phyloP scores from a whole-genome alignment of 2,888 invertebrate genomes.

The Pterostichus madidus region DNA sequence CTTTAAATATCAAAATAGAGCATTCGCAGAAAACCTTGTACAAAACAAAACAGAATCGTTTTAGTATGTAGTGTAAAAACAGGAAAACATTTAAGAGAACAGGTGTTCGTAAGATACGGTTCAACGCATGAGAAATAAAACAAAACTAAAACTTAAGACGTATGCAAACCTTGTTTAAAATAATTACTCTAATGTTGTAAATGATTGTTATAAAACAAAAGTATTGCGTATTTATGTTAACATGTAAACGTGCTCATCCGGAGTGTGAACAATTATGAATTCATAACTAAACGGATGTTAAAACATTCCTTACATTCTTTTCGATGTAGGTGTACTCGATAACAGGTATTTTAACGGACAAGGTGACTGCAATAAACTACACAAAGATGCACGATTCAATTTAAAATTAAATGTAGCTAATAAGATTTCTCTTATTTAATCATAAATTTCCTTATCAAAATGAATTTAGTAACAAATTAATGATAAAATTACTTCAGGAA shows the following conservation, averaged over 20 bases:
- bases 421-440: neutral
- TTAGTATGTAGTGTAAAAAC: conserved; percentile 28
- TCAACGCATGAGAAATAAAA: conserved; percentile 64
- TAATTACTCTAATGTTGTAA: conserved; percentile 44
- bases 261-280: conserved; percentile 58
- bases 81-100: conserved; percentile 59
- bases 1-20: conserved; percentile 12
- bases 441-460: neutral
- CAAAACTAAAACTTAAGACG: conserved; percentile 43
- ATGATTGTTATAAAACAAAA: conserved; percentile 22
- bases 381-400: too few relatives aligned
- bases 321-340: conserved; percentile 25
- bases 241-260: conserved; percentile 62
- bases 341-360: conserved; percentile 35
- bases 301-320: conserved; percentile 50
- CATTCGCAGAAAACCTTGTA: neutral
- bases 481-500: neutral
- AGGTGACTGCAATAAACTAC: conserved; percentile 13
- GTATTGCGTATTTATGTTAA: conserved; percentile 38
- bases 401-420: too few relatives aligned
- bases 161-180: conserved; percentile 47
- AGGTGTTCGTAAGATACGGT: conserved; percentile 61
- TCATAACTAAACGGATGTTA: conserved; percentile 59
- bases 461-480: too few relatives aligned
- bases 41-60: conserved; percentile 29